phyloP scores from a whole-genome alignment of 2,797 vertebrate genomes.

The Phylloscopus collybita region DNA sequence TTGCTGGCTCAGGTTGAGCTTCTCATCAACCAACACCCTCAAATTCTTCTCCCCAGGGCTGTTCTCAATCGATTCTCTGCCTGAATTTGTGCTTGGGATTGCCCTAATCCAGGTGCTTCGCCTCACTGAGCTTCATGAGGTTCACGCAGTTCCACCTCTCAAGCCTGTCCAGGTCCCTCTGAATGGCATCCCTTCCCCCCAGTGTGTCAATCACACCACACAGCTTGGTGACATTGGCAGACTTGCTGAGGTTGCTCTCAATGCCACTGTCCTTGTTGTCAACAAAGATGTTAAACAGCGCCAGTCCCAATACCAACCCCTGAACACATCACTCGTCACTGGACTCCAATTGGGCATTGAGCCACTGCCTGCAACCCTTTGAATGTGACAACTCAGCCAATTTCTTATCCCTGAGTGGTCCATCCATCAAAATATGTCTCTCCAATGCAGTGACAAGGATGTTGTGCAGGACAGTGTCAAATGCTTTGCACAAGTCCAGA shows the following conservation, averaged over 20 bases:
- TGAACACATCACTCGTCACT: background rate
- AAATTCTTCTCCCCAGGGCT: background rate
- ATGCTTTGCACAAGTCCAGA: background rate
- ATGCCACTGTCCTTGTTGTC: background rate
- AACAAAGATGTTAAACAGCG: background rate
- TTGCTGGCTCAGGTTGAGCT: background rate
- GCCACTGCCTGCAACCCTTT: background rate
- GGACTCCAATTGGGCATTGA: background rate
- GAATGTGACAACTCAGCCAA: background rate
- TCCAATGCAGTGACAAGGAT: background rate
- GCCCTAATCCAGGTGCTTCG: fast-evolving
- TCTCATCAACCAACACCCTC: background rate
- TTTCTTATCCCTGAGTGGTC: background rate
- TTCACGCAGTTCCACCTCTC: background rate
- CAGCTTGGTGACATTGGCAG: background rate
- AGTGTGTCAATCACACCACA: fast-evolving
- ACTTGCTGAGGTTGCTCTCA: background rate
- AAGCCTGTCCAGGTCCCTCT: background rate
- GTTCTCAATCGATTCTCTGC: background rate
- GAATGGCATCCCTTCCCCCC: background rate
- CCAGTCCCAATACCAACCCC: background rate
- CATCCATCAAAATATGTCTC: background rate
- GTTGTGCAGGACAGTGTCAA: background rate
- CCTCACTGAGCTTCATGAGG: background rate
- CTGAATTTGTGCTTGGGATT: background rate